A percentile compares a stretch with the other conserved stretches of the same genome.
Evolutionary conservation across 2,113 vertebrate genomes (phyloP).

Genomic region (Tupaia chinensis): DNA sequence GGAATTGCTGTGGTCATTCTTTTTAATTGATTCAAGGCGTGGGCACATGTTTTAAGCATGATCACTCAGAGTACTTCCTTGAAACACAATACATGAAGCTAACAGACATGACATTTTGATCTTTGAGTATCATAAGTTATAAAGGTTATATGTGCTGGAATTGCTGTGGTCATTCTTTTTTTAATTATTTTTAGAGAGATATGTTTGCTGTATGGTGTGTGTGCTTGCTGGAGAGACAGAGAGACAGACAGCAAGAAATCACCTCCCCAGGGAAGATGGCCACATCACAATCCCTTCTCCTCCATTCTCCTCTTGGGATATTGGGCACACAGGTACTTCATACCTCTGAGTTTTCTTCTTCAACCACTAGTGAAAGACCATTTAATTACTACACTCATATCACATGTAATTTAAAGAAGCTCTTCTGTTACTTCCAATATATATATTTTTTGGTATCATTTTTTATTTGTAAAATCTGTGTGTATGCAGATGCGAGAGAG

Average conservation of each 20-base stretch:
- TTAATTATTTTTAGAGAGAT: no score
- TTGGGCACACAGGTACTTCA: no score
- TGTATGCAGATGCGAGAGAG: no score
- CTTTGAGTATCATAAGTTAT: not conserved
- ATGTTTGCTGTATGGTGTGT: no score
- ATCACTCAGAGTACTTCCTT: not conserved
- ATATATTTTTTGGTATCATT: no score
- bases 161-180: not conserved
- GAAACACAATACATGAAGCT: not conserved
- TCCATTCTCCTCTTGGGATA: no score
- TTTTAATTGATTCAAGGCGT: not conserved
- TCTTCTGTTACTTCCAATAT: not conserved
- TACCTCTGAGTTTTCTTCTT: conserved; percentile 34
- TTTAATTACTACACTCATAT: conserved; percentile 1
- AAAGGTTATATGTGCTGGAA: not conserved
- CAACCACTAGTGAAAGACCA: conserved; percentile 37
- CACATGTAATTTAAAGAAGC: not conserved
- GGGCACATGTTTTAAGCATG: not conserved
- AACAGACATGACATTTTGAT: not conserved
- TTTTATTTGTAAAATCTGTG: no score
- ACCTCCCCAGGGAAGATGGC: no score
- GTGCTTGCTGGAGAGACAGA: no score
- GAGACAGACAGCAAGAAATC: no score
- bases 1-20: no score
- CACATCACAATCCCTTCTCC: no score